Evolutionary conservation across 2,797 vertebrate genomes (phyloP).

Genomic region (Pteronotus mesoamericanus): DNA sequence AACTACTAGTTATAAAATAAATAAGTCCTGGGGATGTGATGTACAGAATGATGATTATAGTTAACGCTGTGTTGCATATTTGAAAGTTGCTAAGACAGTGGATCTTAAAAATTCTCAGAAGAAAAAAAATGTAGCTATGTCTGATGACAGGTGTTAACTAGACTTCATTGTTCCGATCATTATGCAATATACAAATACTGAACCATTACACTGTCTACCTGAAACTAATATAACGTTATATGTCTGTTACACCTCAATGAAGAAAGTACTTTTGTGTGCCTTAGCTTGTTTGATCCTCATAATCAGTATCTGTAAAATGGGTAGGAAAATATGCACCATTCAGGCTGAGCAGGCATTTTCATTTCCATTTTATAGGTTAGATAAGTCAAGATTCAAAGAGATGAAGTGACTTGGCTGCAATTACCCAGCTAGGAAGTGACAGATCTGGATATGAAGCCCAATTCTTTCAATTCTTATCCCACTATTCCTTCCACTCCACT

Average conservation of each 20-base stretch:
- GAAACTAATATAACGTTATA: not conserved
- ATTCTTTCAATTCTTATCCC: not conserved
- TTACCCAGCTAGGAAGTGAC: not conserved
- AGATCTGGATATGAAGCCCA: not conserved
- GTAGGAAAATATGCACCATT: not conserved
- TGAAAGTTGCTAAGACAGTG: not conserved
- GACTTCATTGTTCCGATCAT: not conserved
- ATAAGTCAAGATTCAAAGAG: not conserved
- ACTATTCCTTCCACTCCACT: not conserved
- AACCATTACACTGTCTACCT: not conserved
- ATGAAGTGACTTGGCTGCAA: not conserved
- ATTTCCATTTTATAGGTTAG: not conserved
- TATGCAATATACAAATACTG: not conserved
- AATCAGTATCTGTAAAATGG: not conserved
- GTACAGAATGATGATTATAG: not conserved
- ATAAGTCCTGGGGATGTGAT: not conserved
- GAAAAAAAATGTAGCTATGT: not conserved
- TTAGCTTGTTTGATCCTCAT: not conserved
- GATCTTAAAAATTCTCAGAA: not conserved
- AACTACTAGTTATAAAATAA: not conserved
- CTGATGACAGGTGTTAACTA: not conserved
- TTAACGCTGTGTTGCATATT: not conserved
- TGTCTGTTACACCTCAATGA: not conserved
- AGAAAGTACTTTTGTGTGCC: not conserved
- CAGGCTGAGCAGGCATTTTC: not conserved